Percentiles rank a stretch among this genome's conserved stretches.
phyloP scores from a whole-genome alignment of 2,888 invertebrate genomes.

The Caenorhabditis japonica region DNA sequence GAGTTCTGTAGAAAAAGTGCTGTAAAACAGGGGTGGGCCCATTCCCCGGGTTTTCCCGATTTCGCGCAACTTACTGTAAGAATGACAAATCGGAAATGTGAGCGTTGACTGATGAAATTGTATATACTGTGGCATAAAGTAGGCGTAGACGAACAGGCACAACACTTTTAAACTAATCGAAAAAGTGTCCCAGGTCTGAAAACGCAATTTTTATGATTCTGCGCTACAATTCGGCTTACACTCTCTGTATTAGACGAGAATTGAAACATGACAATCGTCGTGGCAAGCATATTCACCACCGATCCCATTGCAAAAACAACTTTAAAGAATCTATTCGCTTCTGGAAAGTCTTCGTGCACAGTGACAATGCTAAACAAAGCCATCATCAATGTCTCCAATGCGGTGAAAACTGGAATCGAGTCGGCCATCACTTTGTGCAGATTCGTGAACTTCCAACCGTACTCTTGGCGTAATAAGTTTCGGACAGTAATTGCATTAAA shows the following conservation, averaged over 20 bases:
- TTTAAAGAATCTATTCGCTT: constrained; percentile 69
- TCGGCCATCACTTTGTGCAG: constrained; percentile 50
- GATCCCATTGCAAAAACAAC: constrained; percentile 67
- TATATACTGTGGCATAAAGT: constrained; percentile 64
- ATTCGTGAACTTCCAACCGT: constrained; percentile 29
- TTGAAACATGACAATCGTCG: constrained; percentile 49
- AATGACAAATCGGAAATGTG: constrained; percentile 61
- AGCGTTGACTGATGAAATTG: constrained; percentile 56
- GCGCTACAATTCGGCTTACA: too few relatives aligned
- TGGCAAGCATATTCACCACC: constrained; percentile 67
- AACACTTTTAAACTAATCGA: constrained; percentile 59
- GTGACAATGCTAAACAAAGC: constrained; percentile 74
- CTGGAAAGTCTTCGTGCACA: constrained; percentile 74
- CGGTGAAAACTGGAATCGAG: constrained; percentile 57
- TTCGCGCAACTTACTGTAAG: constrained; percentile 56
- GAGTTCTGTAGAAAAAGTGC: too few relatives aligned
- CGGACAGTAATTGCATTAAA: constrained; percentile 64
- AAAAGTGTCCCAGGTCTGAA: constrained; percentile 56
- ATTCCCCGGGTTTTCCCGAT: too few relatives aligned
- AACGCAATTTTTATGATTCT: background rate
- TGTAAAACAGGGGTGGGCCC: too few relatives aligned
- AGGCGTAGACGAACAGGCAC: constrained; percentile 50
- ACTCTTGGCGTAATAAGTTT: constrained; percentile 48
- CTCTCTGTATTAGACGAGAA: constrained; percentile 34
- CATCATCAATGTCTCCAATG: constrained; percentile 64